phyloP scores from a whole-genome alignment of 2,797 vertebrate species.

The Fistularia tabacaria region DNA sequence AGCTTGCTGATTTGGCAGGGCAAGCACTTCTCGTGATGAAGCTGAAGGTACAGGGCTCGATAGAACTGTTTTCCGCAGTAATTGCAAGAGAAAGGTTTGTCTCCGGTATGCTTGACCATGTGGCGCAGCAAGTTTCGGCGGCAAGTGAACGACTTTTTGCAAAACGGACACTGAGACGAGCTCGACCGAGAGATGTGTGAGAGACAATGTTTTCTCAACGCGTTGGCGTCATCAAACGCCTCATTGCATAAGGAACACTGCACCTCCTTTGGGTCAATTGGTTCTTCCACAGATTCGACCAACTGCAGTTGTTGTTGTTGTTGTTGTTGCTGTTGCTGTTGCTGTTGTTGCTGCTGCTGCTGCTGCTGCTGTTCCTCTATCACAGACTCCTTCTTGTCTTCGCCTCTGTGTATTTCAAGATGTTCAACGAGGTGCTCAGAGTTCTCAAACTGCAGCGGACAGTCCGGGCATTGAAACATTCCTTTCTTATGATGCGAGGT shows the following conservation, averaged over 20 bases:
- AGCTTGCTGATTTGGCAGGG: neutral
- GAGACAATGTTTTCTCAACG: conserved; percentile 68
- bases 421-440: conserved; percentile 70
- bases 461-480: conserved; percentile 74
- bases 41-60: conserved; percentile 42
- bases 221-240: conserved; percentile 51
- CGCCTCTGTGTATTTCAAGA: conserved; percentile 55
- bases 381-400: conserved; percentile 17
- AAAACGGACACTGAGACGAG: conserved; percentile 71
- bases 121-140: conserved; percentile 68
- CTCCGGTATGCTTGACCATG: conserved; percentile 68
- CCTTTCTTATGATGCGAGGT: conserved; percentile 66
- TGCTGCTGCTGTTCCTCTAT: neutral
- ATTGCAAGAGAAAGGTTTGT: conserved; percentile 65
- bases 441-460: conserved; percentile 66
- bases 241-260: conserved; percentile 70
- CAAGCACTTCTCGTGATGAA: conserved; percentile 63
- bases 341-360: no score
- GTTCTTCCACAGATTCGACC: conserved; percentile 23
- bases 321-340: no score
- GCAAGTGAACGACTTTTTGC: conserved; percentile 49
- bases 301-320: conserved; percentile 5
- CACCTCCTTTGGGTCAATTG: conserved; percentile 18
- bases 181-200: conserved; percentile 60
- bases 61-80: conserved; percentile 70